phyloP scores from a whole-genome alignment of 2,113 vertebrate genomes.

The Mystacornis crossleyi region DNA sequence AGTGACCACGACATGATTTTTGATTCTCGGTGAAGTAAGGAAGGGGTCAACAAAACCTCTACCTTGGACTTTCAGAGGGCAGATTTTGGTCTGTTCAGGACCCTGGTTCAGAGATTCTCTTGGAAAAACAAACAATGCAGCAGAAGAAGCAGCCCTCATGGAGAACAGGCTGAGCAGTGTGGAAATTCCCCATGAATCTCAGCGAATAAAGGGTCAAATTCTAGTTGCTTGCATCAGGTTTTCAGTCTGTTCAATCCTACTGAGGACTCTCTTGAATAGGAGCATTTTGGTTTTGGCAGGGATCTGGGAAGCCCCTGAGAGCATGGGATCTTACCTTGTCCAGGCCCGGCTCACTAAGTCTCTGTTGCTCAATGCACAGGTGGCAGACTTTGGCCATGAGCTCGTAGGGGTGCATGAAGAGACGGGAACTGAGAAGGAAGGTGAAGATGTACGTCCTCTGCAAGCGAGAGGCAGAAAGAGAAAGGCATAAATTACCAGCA shows the following conservation, averaged over 20 bases:
- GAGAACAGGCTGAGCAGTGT: neutral
- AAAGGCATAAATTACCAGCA: neutral
- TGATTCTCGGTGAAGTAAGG: neutral
- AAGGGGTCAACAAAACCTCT: neutral
- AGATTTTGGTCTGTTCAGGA: neutral
- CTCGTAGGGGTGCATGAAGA: constrained; percentile 89
- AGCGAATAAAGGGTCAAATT: neutral
- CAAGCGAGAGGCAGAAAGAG: neutral
- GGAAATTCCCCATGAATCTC: neutral
- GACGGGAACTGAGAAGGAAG: constrained; percentile 91
- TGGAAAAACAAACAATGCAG: neutral
- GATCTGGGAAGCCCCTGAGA: neutral
- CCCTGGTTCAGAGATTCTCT: neutral
- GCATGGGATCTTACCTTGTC: constrained; percentile 82
- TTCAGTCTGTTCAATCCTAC: neutral
- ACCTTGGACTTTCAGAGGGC: neutral
- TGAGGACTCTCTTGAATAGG: neutral
- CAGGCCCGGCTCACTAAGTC: constrained; percentile 77
- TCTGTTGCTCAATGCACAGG: constrained; percentile 86
- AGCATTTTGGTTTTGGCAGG: neutral
- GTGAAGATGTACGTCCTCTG: constrained; percentile 96
- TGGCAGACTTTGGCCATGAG: constrained; percentile 92
- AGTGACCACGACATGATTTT: neutral
- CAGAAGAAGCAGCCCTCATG: neutral
- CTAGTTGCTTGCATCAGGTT: neutral